phyloP scores from a whole-genome alignment of 2,113 vertebrate species.

The Microtus richardsoni region DNA sequence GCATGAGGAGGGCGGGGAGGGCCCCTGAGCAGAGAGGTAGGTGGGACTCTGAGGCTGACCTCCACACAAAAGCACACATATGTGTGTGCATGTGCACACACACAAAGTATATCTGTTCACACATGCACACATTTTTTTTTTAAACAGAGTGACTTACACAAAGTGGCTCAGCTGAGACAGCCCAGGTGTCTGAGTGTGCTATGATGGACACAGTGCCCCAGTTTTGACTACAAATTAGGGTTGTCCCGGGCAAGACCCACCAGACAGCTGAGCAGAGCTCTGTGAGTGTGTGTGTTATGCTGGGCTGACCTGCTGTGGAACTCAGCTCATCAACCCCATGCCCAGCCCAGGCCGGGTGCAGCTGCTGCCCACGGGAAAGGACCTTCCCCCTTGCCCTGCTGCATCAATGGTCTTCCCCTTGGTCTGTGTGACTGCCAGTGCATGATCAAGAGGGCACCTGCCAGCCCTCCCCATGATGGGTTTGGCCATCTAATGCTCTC shows the following conservation, averaged over 20 bases:
- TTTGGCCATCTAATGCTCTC: slow-evolving; percentile 61
- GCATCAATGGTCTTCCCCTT: neutral
- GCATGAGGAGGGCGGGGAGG: slow-evolving; percentile 11
- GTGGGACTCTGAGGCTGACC: neutral
- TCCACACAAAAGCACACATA: neutral
- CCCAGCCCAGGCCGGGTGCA: neutral
- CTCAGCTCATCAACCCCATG: slow-evolving; percentile 3
- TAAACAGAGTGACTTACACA: neutral
- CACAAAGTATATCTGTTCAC: neutral
- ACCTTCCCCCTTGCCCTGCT: neutral
- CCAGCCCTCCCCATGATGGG: neutral
- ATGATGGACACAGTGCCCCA: neutral
- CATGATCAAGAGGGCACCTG: slow-evolving; percentile 27
- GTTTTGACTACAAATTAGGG: slow-evolving; percentile 8
- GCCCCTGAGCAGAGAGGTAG: slow-evolving; percentile 51
- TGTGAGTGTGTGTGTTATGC: neutral
- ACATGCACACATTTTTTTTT: neutral
- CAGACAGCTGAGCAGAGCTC: neutral
- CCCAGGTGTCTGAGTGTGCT: neutral
- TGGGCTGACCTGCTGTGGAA: neutral
- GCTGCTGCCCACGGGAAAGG: slow-evolving; percentile 19
- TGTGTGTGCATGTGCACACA: neutral
- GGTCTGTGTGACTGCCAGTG: neutral
- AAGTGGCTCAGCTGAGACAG: neutral
- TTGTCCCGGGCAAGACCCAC: neutral